Conservation (phyloP, 2,888 invertebrate genomes). For the Euproctis similis region DNA sequence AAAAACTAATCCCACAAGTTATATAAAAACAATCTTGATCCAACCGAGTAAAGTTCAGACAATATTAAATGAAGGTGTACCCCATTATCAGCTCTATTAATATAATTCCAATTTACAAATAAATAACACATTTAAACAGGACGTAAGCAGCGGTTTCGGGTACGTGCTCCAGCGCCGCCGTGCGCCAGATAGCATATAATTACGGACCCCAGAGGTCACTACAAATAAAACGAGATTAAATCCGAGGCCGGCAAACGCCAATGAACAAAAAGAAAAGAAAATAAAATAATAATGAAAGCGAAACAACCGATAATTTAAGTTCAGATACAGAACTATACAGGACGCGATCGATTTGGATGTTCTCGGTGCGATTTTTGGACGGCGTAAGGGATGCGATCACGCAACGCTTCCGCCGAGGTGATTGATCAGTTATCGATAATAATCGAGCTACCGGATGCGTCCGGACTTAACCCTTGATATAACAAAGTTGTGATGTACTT, state of each 20-base stretch:
- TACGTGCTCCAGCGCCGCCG: constrained; percentile 48
- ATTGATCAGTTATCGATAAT: constrained; percentile 46
- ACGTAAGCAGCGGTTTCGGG: constrained; percentile 43
- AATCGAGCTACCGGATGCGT: constrained; percentile 40
- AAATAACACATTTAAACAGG: constrained; percentile 70
- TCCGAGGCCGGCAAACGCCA: constrained; percentile 43
- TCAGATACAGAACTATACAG: constrained; percentile 54
- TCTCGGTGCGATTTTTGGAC: constrained; percentile 53
- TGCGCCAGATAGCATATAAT: constrained; percentile 55
- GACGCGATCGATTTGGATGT: constrained; percentile 54
- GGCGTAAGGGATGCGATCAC: constrained; percentile 46
- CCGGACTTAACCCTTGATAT: constrained; percentile 23
- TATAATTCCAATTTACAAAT: constrained; percentile 69
- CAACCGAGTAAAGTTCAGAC: constrained; percentile 57
- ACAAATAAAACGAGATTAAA: constrained; percentile 61
- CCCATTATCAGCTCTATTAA: constrained; percentile 62
- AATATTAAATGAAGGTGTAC: constrained; percentile 72
- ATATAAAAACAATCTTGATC: constrained; percentile 59
- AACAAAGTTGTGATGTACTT: no score
- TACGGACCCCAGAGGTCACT: constrained; percentile 69
- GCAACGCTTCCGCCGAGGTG: constrained; percentile 39
- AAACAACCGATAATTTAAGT: constrained; percentile 67
- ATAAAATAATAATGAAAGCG: no score
- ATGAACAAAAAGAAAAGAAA: constrained; percentile 66
- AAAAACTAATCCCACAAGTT: constrained; percentile 49